Conservation (phyloP, 2,888 invertebrate species). For the Heliconius aoede region DNA sequence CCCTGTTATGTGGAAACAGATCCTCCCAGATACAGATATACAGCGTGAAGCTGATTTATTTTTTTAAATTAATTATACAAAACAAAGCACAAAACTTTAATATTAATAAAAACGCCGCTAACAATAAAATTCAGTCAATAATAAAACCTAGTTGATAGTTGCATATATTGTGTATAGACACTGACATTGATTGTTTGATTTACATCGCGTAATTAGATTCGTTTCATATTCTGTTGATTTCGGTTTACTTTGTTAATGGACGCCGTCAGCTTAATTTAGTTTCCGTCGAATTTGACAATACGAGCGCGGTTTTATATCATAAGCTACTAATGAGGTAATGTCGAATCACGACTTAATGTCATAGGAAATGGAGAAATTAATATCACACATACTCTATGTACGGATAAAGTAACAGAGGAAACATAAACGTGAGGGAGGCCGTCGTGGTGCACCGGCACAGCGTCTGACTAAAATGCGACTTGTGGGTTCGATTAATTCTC, state of each 20-base stretch:
- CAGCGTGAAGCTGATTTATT: too few relatives aligned
- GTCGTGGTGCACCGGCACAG: too few relatives aligned
- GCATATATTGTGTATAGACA: conserved; percentile 21
- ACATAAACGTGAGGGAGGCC: too few relatives aligned
- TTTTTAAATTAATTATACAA: not conserved
- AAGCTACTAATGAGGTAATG: too few relatives aligned
- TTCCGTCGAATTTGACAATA: conserved; percentile 30
- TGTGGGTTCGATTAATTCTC: too few relatives aligned
- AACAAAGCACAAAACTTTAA: not conserved
- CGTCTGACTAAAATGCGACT: too few relatives aligned
- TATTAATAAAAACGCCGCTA: not conserved
- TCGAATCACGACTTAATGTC: too few relatives aligned
- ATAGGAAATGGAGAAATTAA: not conserved
- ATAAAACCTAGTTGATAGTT: not conserved
- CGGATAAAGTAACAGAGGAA: too few relatives aligned
- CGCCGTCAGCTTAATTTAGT: conserved; percentile 32
- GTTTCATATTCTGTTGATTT: conserved; percentile 36
- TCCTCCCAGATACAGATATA: too few relatives aligned
- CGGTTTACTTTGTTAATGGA: conserved; percentile 34
- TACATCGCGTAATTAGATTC: conserved; percentile 32
- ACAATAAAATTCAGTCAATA: not conserved
- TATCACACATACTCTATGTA: too few relatives aligned
- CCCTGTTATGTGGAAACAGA: too few relatives aligned
- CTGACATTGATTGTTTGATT: conserved; percentile 29
- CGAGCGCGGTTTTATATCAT: conserved; percentile 23